Evolutionary conservation across 1,140 invertebrate genomes (phyloP), one percentile per base, ranked within the genome.

Genomic region (Drosophila simulans): DNA sequence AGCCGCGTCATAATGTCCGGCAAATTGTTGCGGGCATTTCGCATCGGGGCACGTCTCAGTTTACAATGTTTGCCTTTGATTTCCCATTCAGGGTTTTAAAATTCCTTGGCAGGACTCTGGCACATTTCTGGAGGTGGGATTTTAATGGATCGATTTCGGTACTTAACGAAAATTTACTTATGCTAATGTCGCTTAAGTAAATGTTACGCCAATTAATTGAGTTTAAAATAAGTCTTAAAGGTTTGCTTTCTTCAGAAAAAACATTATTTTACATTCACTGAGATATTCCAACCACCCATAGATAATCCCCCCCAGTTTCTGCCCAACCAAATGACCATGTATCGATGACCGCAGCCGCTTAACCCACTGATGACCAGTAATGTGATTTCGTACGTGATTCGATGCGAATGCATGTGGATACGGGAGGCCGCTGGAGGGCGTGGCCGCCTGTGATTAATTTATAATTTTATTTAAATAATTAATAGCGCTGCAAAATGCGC

Each of bases 21-120:
- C 70, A 80, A 80, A 80, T 80, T 80, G 58, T 80, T 82, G 66
- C 70, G 71, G 71, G 45, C 53, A 74, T 74, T 74, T 52, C 58
- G 39, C 25, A 75, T 43, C 22, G 69, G 31, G 80, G 65, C 69
- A 82, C 80, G 80, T 75, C 73, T 83, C 71, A 66, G 59, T 51
- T 74, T 68, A 68, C 64, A 68, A 65, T 65, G 64, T 68, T 68
- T 68, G 64, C 64, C 64, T 68, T 68, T 68, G 59, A 64, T 68
- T 68, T 68, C 37, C 27, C 59, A 68, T 68, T 68, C 64, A 68
- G 64, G 13, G 69, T 51, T 64, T 51, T 60, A 53, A 59, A 72
- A 54, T 70, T 60, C 54, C 34, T 59, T 40, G 11, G 27, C 5
- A 11, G 12, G 34, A 20, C 13, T 22, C 20, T 2, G 20, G 22